phyloP scores from a whole-genome alignment of 30 jellyfish, hydroid and myxozoan genomes.

The Turritopsis rubra region DNA sequence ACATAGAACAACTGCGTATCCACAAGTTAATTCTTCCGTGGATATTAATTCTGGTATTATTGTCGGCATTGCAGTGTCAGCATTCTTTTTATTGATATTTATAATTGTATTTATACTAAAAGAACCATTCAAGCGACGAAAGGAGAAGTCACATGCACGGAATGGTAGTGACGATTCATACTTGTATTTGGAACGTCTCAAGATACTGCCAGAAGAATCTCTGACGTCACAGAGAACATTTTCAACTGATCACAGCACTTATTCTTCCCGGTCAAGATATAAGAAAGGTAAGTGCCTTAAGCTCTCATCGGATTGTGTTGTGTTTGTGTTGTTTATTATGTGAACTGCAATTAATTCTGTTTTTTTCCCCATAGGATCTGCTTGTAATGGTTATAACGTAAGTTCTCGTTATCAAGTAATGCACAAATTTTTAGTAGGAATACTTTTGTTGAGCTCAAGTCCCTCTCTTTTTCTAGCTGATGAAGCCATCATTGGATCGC shows the following conservation, averaged over 20 bases:
- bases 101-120: neutral
- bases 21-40: neutral
- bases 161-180: neutral
- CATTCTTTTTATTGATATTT: neutral
- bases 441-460: neutral
- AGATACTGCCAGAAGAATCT: neutral
- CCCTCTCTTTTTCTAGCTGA: neutral
- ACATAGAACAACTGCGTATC: neutral
- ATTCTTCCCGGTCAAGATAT: neutral
- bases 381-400: neutral
- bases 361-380: neutral
- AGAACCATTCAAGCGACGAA: neutral
- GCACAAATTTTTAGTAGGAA: neutral
- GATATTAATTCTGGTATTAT: neutral
- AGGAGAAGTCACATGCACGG: neutral
- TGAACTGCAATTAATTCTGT: no score
- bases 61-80: constrained; percentile 14
- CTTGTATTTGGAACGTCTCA: neutral
- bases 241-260: neutral
- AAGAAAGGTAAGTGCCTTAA: neutral
- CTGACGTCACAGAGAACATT: neutral
- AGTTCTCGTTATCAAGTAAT: neutral
- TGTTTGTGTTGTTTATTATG: neutral
- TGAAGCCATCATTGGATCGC: neutral
- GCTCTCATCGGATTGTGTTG: no score